A percentile compares a stretch with the other conserved stretches of the same genome.
Conservation (phyloP, 2,797 vertebrate genomes). For the Fistularia tabacaria region DNA sequence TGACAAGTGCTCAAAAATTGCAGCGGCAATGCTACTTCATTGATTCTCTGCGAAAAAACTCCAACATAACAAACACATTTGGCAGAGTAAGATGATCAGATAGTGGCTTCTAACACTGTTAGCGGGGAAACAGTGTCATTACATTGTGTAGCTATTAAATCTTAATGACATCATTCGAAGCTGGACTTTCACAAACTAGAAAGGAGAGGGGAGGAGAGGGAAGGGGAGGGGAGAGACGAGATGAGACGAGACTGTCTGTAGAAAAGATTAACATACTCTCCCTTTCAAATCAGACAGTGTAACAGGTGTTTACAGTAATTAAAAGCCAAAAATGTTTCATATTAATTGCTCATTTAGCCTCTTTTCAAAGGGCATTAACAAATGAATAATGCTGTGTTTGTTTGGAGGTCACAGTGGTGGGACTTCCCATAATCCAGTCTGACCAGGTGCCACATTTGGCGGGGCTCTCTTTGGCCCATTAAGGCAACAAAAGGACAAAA, state of each 20-base stretch:
- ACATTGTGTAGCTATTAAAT: too few relatives aligned
- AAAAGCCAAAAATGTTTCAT: slow-evolving; percentile 42
- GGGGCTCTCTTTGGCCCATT: slow-evolving; percentile 12
- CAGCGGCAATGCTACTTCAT: not conserved
- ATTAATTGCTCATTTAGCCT: slow-evolving; percentile 43
- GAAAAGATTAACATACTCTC: slow-evolving; percentile 61
- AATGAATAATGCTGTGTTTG: slow-evolving; percentile 23
- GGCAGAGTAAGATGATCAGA: too few relatives aligned
- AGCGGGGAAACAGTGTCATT: too few relatives aligned
- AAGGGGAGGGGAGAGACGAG: not conserved
- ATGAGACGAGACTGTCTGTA: slow-evolving; percentile 28
- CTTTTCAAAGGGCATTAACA: slow-evolving; percentile 12
- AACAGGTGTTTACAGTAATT: slow-evolving; percentile 61
- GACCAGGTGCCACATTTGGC: slow-evolving; percentile 19
- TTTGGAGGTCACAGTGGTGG: slow-evolving; percentile 19
- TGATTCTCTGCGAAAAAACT: not conserved
- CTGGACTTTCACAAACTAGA: too few relatives aligned
- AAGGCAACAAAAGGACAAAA: slow-evolving; percentile 18
- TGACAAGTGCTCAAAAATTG: slow-evolving; percentile 12
- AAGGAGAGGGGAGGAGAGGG: slow-evolving; percentile 3
- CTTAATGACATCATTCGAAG: too few relatives aligned
- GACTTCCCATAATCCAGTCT: slow-evolving; percentile 19
- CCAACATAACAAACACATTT: not conserved
- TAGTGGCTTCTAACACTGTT: too few relatives aligned
- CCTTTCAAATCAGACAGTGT: slow-evolving; percentile 55